phyloP scores from a whole-genome alignment of 2,113 vertebrate species.

The Perca schrenkii region DNA sequence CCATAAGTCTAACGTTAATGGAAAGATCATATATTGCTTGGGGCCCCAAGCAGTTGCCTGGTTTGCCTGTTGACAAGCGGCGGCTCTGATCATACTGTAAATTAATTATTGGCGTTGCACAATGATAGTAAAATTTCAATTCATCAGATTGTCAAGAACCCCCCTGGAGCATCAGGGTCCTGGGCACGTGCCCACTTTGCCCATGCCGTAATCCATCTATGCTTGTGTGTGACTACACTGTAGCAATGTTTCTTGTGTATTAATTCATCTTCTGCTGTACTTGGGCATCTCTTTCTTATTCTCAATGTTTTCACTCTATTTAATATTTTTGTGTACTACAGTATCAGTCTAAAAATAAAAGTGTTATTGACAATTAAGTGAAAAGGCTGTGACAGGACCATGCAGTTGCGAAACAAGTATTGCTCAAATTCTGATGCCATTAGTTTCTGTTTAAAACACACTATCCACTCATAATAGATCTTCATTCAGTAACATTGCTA shows the following conservation, averaged over 20 bases:
- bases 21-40: no score
- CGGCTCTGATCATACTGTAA: no score
- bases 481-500: background rate
- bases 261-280: background rate
- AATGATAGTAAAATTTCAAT: no score
- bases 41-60: no score
- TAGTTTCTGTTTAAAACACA: constrained; percentile 11
- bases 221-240: background rate
- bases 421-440: background rate
- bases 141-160: no score
- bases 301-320: no score
- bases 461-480: background rate
- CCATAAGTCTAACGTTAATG: no score
- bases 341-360: background rate
- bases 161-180: no score
- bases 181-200: no score
- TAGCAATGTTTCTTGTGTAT: background rate
- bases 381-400: background rate
- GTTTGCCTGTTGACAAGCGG: no score
- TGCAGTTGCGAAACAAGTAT: constrained; percentile 13
- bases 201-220: background rate
- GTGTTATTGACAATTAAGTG: background rate
- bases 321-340: background rate
- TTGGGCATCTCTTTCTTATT: background rate
- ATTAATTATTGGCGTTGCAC: no score